A percentile compares a stretch with the other conserved stretches of the same genome.
Conservation (phyloP, 2,797 vertebrate species). For the Oryzias sinensis region DNA sequence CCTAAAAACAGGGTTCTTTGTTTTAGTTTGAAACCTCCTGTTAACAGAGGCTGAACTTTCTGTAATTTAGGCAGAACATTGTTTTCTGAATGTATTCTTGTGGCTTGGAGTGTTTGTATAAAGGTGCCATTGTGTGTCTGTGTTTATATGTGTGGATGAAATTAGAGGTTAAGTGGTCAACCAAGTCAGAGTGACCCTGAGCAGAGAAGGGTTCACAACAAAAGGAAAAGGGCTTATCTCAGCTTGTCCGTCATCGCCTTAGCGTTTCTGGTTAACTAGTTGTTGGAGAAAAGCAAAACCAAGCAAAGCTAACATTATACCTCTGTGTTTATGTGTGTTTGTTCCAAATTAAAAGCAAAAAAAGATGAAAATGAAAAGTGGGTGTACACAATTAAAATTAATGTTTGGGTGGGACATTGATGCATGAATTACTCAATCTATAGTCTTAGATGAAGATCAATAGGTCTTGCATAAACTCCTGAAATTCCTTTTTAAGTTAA, state of each 20-base stretch:
- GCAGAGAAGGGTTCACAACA: conserved; percentile 37
- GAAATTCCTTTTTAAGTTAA: too few species aligned
- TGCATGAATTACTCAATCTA: not conserved
- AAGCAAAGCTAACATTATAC: conserved; percentile 24
- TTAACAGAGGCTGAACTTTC: conserved; percentile 10
- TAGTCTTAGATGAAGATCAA: too few species aligned
- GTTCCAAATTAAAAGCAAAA: conserved; percentile 30
- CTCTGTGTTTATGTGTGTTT: conserved; percentile 23
- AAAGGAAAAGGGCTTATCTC: conserved; percentile 44
- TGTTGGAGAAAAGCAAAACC: conserved; percentile 40
- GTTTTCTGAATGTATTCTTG: conserved; percentile 6
- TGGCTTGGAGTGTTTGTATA: conserved; percentile 13
- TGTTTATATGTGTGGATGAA: conserved; percentile 26
- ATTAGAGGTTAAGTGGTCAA: conserved; percentile 55
- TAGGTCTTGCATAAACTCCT: too few species aligned
- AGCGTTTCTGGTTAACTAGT: conserved; percentile 43
- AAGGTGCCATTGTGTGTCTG: conserved; percentile 19
- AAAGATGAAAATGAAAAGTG: conserved; percentile 1
- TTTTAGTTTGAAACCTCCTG: conserved; percentile 5
- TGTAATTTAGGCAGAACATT: conserved; percentile 9
- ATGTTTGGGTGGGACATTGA: conserved; percentile 14
- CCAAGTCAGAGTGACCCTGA: conserved; percentile 42
- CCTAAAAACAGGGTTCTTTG: not conserved
- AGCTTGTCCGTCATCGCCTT: conserved; percentile 34
- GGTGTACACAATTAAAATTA: conserved; percentile 12